These are phyloP conservation scores for Tenthredo notha DNA, from an alignment of 2,888 invertebrate genomes.

Conservation along the genomic window DNA sequence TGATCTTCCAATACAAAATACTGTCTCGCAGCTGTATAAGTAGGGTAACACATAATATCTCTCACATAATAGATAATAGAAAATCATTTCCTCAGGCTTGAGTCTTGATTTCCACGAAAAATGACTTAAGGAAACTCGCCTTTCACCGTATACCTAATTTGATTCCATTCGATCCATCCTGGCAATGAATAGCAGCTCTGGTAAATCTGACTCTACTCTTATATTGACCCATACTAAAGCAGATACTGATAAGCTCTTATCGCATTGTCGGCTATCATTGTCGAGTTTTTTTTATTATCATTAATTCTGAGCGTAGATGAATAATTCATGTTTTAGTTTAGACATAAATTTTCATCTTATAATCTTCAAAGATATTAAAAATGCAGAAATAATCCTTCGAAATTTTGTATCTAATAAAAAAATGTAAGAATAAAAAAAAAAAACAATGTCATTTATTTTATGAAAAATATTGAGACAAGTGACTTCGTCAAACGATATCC, in stretches of 20 bases:
- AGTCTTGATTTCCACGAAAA: neutral
- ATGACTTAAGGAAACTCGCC: neutral
- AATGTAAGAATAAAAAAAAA: neutral
- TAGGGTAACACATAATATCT: neutral
- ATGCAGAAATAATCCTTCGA: neutral
- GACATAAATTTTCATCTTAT: neutral
- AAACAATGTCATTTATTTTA: neutral
- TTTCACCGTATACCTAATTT: slow-evolving; percentile 3
- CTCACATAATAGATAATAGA: neutral
- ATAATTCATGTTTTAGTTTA: neutral
- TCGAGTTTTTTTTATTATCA: neutral
- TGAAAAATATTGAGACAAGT: neutral
- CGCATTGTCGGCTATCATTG: neutral
- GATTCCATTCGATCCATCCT: neutral
- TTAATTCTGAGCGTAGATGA: neutral
- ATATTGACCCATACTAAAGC: neutral
- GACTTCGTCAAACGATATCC: slow-evolving; percentile 8
- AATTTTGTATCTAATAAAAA: neutral
- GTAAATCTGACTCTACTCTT: neutral
- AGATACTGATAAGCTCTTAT: neutral
- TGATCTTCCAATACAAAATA: neutral
- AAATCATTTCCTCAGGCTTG: neutral
- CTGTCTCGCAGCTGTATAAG: neutral
- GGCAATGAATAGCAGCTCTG: neutral
- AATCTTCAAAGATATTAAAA: neutral